Evolutionary conservation across 2,888 invertebrate species (phyloP), one percentile per base, ranked within the genome.

Genomic region (Pilophorus perplexus): DNA sequence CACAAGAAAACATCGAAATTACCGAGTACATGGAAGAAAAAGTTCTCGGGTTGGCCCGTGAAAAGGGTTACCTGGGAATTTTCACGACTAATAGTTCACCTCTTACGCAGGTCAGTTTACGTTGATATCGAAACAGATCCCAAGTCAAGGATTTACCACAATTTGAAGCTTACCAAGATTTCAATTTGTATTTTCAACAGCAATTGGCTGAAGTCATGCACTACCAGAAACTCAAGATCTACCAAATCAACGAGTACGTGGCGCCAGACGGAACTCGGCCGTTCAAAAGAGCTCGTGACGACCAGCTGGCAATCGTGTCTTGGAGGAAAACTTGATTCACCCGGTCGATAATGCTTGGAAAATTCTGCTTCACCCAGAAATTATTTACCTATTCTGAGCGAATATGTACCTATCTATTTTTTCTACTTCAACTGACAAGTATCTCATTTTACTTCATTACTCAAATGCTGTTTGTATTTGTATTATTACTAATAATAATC

Each of bases 1-100:
- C 89, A 0, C 84, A 84, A 54, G 88, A 92, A 74, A 92, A 92
- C 74, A 87, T 93, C 4, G 81, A 85, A 5, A 83, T 89, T 5
- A 90, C 93, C 78, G 82, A 85, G 69, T 85, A 85, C 67, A 84
- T 92, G 82, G 93, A 93, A 77, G 82, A 84, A 67, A 87, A 89
- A 72, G 87, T 87, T 2, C 77, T 90, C 70, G 78, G 80, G 48
- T 72, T 89, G 8, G 90, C 90, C 0, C 82, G 80, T 66, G 79
- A 80, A 1, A 82, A 84, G 64, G 78, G 83, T 5, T 93, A 87
- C 76, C 78, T 79, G 0, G 91, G 90, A 0, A 86, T 93, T 23
- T 85, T 93, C 71, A 91, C 93, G 1, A 91, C 91, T 2, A 93
- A 93, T 75, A 91, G 92, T 22, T 92, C 87, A 74, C 89, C 91